Evolutionary conservation across 2,797 vertebrate species (phyloP), one percentile per base, ranked within the genome.

Genomic region (Linurgus olivaceus): DNA sequence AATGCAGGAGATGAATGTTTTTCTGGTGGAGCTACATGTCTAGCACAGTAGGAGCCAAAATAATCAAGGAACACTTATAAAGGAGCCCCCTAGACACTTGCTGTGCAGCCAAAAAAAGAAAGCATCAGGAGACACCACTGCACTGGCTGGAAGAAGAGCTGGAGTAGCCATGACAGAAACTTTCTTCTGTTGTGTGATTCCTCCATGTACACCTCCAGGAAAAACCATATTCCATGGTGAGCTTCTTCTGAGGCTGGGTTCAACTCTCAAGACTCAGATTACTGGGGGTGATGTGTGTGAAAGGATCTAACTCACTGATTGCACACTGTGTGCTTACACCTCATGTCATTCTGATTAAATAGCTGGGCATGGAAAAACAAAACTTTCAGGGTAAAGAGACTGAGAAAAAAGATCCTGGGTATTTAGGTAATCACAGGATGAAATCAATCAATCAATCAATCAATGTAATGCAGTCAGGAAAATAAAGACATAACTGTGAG

Each of bases 201-300:
- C 21, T 62, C 51, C 37, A 19, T 2, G 1, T 38, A 40, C 0
- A 0, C 7, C 31, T 76, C 37, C 42, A 45, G 68, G 37, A 82
- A 92, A 73, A n/a, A 23, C 25, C 13, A 13, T 28, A 54, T 75
- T 86, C 40, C 47, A 13, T 51, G 38, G 19, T 50, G 26, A 87
- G 17, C 29, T 47, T 59, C 66, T 92, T 10, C 19, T 61, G 52
- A 37, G 84, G 13, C 33, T 93, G 37, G 13, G 45, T 65, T 89
- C 47, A 62, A 4, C 19, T 58, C 45, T 70, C 13, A 47, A 70
- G 55, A 8, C 17, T 65, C 5, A 3, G 24, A 24, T 63, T 67
- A 21, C 28, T 66, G 40, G 15, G 55, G n/a, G 18, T 66, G 25
- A n/a, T 4, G 4, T 23, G 4, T 35, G 33, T 44, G 75, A 63